Base-by-base conservation (phyloP, 2,113 vertebrate species). In the Sphyrna mokarran region DNA sequence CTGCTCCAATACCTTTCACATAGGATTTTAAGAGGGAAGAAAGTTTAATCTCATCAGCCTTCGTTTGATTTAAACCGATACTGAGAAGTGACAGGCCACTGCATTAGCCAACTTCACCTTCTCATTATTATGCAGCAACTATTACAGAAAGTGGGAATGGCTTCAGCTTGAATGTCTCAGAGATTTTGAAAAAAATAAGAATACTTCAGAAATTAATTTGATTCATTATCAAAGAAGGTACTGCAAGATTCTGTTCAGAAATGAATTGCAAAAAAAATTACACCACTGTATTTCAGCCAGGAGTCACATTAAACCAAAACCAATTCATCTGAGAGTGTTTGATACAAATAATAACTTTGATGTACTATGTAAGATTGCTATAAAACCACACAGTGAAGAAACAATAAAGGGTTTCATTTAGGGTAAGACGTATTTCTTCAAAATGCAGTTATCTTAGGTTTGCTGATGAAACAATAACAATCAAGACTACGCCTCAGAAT, bases 401-500 rank as follows among this genome's bases (percentile, higher is more conserved):
- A 66, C 29, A 91, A 66, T 37, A 91, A 91, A 63, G 43, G 54
- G 26, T n/a, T 63, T 63, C 54, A 91, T 63, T 33, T 63, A 58
- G 58, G 87, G 26, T 61, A 90, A 90, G 48, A 91, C 23, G 43
- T 37, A 10, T 16, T 91, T 69, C 26, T 9, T 40, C 61, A 66
- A 94, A 94, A 37, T 37, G n/a, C 63, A 68, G 91, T 8, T 66
- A 91, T 91, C 26, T 43, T 94, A 69, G 43, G 94, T 54, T 93
- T 95, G 37, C 40, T 43, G 69, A 94, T 94, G 37, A 94, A 43
- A 40, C 66, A 70, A 11, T 70, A 69, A 70, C 10, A 8, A 70
- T 48, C 37, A 94, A 40, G 29, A 43, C 66, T 40, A 4, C 70
- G 37, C 37, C 40, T 16, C n/a, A 69, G 68, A 93, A 58, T 20